These are phyloP conservation scores for Protonibea diacanthus DNA, from an alignment of 2,797 vertebrate species.

Conservation along the genomic window DNA sequence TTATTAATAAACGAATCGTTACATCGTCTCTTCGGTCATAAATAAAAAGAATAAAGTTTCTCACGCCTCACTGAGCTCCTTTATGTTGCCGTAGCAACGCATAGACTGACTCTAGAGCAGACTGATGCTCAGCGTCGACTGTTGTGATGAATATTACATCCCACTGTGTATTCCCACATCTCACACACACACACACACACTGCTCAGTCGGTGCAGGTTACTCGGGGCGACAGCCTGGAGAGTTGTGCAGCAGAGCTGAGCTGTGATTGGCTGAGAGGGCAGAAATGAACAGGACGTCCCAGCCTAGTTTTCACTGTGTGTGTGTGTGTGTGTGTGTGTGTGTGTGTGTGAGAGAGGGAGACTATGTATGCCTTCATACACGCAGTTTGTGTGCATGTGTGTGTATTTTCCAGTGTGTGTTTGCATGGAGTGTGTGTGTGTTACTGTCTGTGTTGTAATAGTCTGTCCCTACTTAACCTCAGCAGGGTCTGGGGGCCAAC, in stretches of 20 bases:
- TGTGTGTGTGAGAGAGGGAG: neutral
- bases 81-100: neutral
- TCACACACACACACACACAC: slow-evolving; percentile 19
- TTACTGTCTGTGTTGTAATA: slow-evolving; percentile 38
- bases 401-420: slow-evolving; percentile 3
- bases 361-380: neutral
- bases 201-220: slow-evolving; percentile 58
- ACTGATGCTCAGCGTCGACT: slow-evolving; percentile 24
- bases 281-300: slow-evolving; percentile 77
- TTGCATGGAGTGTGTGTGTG: slow-evolving; percentile 8
- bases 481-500: slow-evolving; percentile 62
- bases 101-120: slow-evolving; percentile 10
- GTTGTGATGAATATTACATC: slow-evolving; percentile 63
- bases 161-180: slow-evolving; percentile 44
- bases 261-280: slow-evolving; percentile 73
- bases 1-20: neutral
- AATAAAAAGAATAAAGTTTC: neutral
- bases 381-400: slow-evolving; percentile 2
- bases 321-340: slow-evolving; percentile 2
- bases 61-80: too few species aligned
- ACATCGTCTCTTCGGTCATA: neutral
- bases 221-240: slow-evolving; percentile 68
- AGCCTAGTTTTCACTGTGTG: slow-evolving; percentile 72
- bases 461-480: slow-evolving; percentile 64
- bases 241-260: slow-evolving; percentile 60